Evolutionary conservation across 2,797 vertebrate genomes (phyloP).

Genomic region (Lepilemur ruficaudatus): DNA sequence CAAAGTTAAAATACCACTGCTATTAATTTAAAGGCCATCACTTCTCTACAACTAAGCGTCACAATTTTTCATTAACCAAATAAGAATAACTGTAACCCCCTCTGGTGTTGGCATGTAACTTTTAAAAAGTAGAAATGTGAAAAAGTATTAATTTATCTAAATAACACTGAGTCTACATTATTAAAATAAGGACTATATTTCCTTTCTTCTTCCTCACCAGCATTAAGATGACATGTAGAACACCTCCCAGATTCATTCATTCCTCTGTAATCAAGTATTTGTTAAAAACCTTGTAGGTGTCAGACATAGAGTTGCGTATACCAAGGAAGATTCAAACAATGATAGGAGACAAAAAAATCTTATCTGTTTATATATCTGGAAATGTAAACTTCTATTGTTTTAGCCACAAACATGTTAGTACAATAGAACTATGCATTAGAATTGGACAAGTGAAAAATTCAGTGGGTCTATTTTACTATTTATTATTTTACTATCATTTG

Average conservation of each 20-base stretch:
- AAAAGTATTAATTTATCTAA: conserved; percentile 9
- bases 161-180: background rate
- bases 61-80: conserved; percentile 84
- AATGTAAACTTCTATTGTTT: background rate
- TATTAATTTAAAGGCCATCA: conserved; percentile 85
- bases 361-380: background rate
- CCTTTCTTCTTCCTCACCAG: background rate
- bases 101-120: conserved; percentile 45
- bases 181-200: conserved; percentile 22
- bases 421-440: background rate
- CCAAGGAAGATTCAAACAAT: conserved; percentile 18
- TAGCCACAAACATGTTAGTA: background rate
- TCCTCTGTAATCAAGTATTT: conserved; percentile 35
- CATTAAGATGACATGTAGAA: background rate
- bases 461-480: background rate
- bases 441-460: background rate
- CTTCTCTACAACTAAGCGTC: conserved; percentile 81
- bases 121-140: conserved; percentile 49
- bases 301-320: background rate
- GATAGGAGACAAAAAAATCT: conserved; percentile 7
- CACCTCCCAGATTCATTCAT: conserved; percentile 1
- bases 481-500: background rate
- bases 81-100: conserved; percentile 75
- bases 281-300: background rate
- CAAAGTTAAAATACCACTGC: conserved; percentile 83